phyloP scores from a whole-genome alignment of 1,140 invertebrate genomes.

The Amyelois transitella region DNA sequence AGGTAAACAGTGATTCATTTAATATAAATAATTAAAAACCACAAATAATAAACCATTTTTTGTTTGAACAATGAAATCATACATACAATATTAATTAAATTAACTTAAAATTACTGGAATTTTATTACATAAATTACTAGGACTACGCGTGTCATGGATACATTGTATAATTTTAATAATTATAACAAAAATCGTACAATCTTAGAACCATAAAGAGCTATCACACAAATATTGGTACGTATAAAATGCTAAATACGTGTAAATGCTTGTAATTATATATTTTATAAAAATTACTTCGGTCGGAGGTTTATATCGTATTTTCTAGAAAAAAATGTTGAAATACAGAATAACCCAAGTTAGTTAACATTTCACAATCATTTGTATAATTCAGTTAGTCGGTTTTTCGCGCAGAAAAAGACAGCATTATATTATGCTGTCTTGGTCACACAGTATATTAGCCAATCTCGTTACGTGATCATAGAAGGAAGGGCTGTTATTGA shows the following conservation, averaged over 20 bases:
- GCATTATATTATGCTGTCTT: too few species aligned
- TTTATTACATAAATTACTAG: slow-evolving; percentile 1
- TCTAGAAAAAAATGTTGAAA: neutral
- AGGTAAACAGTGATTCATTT: neutral
- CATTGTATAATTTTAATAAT: neutral
- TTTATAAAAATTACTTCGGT: slow-evolving; percentile 3
- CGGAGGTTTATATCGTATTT: neutral
- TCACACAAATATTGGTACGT: slow-evolving; percentile 33
- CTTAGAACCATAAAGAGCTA: slow-evolving; percentile 29
- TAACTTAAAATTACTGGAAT: slow-evolving; percentile 3
- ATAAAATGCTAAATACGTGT: slow-evolving; percentile 27
- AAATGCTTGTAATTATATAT: slow-evolving; percentile 21
- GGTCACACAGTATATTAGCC: too few species aligned
- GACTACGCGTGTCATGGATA: slow-evolving; percentile 2
- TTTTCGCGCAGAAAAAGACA: too few species aligned
- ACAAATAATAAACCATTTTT: too few species aligned
- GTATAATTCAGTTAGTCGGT: too few species aligned
- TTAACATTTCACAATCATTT: neutral
- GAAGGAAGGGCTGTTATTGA: too few species aligned
- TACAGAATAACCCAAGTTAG: neutral
- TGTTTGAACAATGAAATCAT: too few species aligned
- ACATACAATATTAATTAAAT: neutral
- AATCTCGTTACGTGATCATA: too few species aligned
- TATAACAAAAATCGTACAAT: neutral
- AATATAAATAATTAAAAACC: neutral